Evolutionary conservation across 1,140 invertebrate species (phyloP), one percentile per base, ranked within the genome.

Genomic region (Spodoptera frugiperda): DNA sequence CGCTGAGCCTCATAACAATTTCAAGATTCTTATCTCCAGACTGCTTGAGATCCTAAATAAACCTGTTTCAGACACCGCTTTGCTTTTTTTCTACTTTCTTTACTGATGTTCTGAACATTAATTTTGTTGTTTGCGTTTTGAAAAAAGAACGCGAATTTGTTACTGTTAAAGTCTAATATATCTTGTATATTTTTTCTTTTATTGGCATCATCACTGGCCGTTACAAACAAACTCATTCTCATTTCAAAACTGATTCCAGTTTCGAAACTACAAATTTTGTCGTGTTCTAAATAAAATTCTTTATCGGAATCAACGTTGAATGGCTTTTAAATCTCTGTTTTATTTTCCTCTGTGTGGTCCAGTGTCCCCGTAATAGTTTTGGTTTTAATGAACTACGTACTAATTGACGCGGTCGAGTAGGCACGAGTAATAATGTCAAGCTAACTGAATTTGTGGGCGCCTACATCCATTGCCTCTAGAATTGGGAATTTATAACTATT

Each of bases 371-470:
- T 63, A 61, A 59, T 76, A 57, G 8, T 53, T 39, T 17, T 17
- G 33, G 17, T 61, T 76, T 76, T 75, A 79, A 79, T 71, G 65
- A 79, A 75, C 48, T 63, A 77, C 25, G 55, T 76, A 76, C 81
- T 82, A 82, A 82, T 82, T 82, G 81, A 82, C 81, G 49, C n/a
- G 61, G 51, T 25, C 65, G 51, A 67, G 65, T 51, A 44, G 53
- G 51, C 59, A 67, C 48, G 44, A 65, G 71, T 19, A 71, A 67
- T 77, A 77, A 79, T 53, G 81, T 82, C 76, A 80, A 70, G 76
- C 79, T 82, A 80, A 79, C 76, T 78, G 70, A 76, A 82, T 82
- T 80, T 82, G 78, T 79, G 78, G 70, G 54, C 46, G 61, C 78
- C 63, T 55, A 68, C 55, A 53, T 80, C 61, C 67, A 79, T 59